Percentiles rank a stretch among this genome's conserved stretches.
phyloP scores from a whole-genome alignment of 2,797 vertebrate genomes.

The Pangasius djambal region DNA sequence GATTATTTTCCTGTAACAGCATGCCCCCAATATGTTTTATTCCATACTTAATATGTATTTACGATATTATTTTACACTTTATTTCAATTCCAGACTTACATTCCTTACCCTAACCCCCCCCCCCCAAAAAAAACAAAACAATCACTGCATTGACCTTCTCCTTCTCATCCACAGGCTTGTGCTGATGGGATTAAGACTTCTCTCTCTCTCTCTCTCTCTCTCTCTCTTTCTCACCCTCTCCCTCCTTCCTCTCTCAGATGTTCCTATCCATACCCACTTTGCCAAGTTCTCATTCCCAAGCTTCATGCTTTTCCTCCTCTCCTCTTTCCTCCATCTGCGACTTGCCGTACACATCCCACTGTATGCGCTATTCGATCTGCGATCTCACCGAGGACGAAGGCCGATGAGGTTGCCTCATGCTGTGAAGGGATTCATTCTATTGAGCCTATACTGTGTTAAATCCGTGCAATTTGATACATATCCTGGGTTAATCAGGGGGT shows the following conservation, averaged over 20 bases:
- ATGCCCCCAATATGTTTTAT: neutral
- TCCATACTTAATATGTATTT: neutral
- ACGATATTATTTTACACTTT: neutral
- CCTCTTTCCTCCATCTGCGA: neutral
- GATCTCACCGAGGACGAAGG: slow-evolving; percentile 27
- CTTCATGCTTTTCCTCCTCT: slow-evolving; percentile 7
- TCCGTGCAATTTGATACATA: slow-evolving; percentile 25
- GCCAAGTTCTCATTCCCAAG: slow-evolving; percentile 17
- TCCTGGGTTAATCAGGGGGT: neutral
- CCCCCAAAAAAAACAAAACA: neutral
- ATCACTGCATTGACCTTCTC: slow-evolving; percentile 16
- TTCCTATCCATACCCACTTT: neutral
- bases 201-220: neutral
- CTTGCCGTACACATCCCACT: neutral
- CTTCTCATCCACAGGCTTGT: slow-evolving; percentile 34
- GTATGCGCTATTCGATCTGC: slow-evolving; percentile 7
- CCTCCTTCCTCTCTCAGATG: neutral
- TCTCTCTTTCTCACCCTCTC: neutral
- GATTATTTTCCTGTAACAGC: neutral
- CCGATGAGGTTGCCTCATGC: slow-evolving; percentile 4
- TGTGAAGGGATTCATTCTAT: slow-evolving; percentile 41
- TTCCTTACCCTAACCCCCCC: neutral
- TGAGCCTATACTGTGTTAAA: slow-evolving; percentile 19
- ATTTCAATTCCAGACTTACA: neutral
- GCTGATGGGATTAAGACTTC: slow-evolving; percentile 33